These are phyloP conservation scores for Centrocercus urophasianus DNA, from an alignment of 2,113 vertebrate genomes.

Conservation along the genomic window DNA sequence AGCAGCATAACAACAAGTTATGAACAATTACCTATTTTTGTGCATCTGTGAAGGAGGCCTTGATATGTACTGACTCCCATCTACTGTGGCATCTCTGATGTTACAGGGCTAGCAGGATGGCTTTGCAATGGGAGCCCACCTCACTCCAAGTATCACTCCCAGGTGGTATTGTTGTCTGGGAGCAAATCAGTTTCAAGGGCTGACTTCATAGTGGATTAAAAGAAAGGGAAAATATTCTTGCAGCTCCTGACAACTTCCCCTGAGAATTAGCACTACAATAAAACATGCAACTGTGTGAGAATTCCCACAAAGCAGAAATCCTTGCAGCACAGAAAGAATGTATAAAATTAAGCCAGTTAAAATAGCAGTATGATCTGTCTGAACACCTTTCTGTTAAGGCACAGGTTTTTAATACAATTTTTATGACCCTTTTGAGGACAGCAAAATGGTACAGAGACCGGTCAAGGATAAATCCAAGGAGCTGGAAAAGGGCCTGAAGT, in stretches of 20 bases:
- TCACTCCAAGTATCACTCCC: background rate
- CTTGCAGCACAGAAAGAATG: background rate
- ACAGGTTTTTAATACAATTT: background rate
- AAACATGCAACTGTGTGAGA: background rate
- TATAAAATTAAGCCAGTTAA: background rate
- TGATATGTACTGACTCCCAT: rapidly evolving
- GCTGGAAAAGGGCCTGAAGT: background rate
- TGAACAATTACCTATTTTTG: background rate
- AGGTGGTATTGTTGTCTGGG: background rate
- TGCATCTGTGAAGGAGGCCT: background rate
- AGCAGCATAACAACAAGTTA: constrained; percentile 1
- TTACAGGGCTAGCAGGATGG: background rate
- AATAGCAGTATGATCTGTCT: background rate
- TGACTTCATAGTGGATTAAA: background rate
- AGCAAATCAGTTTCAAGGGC: background rate
- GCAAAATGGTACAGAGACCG: rapidly evolving
- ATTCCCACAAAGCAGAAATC: background rate
- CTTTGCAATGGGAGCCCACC: background rate
- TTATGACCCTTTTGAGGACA: background rate
- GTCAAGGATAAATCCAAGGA: background rate
- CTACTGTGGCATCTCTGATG: background rate
- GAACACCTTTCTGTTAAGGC: background rate
- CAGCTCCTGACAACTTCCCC: background rate
- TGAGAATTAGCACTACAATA: background rate
- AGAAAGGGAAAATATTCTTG: background rate